A percentile compares a stretch with the other conserved stretches of the same genome.
Conservation (phyloP, 2,888 invertebrate genomes). For the Sericinus montela region DNA sequence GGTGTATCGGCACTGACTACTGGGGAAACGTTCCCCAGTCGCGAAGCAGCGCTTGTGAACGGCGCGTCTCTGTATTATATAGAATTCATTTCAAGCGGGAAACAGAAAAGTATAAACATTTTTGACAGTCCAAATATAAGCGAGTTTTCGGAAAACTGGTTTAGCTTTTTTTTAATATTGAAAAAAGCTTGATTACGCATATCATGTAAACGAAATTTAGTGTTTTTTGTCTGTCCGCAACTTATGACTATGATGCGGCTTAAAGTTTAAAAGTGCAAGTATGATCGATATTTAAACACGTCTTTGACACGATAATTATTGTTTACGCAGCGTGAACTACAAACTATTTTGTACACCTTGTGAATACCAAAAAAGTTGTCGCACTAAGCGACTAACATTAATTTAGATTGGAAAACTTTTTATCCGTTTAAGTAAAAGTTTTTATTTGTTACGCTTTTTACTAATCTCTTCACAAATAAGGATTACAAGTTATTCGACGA, state of each 20-base stretch:
- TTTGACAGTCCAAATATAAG: constrained; percentile 22
- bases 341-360: background rate
- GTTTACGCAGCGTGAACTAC: background rate
- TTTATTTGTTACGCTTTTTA: too few relatives aligned
- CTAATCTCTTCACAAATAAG: too few relatives aligned
- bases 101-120: constrained; percentile 26
- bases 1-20: constrained; percentile 20
- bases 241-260: background rate
- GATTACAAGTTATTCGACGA: too few relatives aligned
- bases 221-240: background rate
- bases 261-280: background rate
- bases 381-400: background rate
- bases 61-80: constrained; percentile 27
- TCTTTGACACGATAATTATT: too few relatives aligned
- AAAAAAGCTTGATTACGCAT: background rate
- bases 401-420: background rate
- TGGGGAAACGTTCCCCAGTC: constrained; percentile 37
- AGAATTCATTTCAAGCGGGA: constrained; percentile 28
- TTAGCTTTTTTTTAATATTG: background rate
- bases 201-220: background rate
- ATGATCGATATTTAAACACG: background rate
- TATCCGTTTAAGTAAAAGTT: background rate
- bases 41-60: constrained; percentile 33
- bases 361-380: background rate
- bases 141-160: too few relatives aligned